Base-by-base conservation (phyloP, 2,113 vertebrate species). In the Stictonetta naevosa region DNA sequence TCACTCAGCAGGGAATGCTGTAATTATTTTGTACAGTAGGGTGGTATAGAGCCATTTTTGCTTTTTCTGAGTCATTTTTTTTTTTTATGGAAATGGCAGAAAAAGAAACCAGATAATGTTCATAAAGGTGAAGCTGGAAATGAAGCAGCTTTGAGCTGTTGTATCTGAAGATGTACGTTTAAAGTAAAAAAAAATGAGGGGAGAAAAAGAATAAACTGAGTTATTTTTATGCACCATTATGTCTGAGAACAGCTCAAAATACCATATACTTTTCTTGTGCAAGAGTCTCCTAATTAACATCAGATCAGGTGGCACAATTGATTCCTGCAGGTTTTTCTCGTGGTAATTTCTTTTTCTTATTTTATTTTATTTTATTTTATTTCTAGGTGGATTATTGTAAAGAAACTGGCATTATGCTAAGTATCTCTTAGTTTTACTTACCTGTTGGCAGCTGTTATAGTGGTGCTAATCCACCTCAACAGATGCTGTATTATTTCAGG, bases 21-120 rank as follows among this genome's bases (percentile, higher is more conserved):
- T 91, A 74, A 96, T 94, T 92, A 96, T 91, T 97, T 92, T 91
- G 83, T 86, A 33, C 88, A 36, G 50, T n/a, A 80, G 90, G 80
- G 59, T 86, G 94, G 92, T 88, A 87, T 52, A 40, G 34, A 63
- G 6, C 88, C 78, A 33, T 64, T 93, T 91, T 90, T 50, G 29
- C 92, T 92, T 94, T 87, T 84, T 94, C 71, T 94, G 93, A 95
- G 53, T 96, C 85, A 92, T 75, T n/a, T 85, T 46, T 93, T 46
- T 93, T 96, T 95, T 95, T 92, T 81, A 88, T 93, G 86, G 88
- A 75, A 96, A 90, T 33, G 11, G 44, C 92, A 85, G 80, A 86
- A 95, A 90, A 94, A 85, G 82, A 21, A 93, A 76, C 28, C 23
- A 60, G 80, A 76, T 77, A 88, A 92, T 66, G 64, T 75, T 75